Evolutionary conservation across 2,797 vertebrate species (phyloP).

Genomic region (Tokudaia tokunoshimensis): DNA sequence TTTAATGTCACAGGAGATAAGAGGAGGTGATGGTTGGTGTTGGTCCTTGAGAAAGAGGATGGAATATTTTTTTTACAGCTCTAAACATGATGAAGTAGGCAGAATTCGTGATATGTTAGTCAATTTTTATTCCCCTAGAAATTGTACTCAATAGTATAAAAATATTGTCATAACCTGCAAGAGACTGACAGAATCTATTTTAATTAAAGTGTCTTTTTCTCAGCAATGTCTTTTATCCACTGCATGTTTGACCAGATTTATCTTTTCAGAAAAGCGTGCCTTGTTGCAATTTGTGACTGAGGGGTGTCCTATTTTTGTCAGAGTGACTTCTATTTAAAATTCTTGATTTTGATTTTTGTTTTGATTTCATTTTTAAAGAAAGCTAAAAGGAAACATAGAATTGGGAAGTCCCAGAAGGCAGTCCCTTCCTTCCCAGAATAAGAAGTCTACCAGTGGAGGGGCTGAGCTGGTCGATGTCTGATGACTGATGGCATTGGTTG

Average conservation of each 20-base stretch:
- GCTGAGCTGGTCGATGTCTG: neutral
- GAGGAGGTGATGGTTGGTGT: neutral
- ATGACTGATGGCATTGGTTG: neutral
- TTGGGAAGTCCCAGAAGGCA: neutral
- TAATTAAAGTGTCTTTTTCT: neutral
- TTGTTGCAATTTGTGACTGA: neutral
- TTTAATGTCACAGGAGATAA: neutral
- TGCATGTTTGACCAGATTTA: neutral
- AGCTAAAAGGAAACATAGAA: neutral
- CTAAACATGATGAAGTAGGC: neutral
- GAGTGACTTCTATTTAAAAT: constrained; percentile 41
- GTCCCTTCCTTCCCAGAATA: neutral
- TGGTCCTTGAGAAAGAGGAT: neutral
- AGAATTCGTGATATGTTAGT: constrained; percentile 3
- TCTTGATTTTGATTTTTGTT: neutral
- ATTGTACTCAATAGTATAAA: neutral
- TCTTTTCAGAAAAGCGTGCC: constrained; percentile 5
- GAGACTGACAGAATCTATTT: neutral
- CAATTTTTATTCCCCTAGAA: constrained; percentile 30
- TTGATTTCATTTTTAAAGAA: neutral
- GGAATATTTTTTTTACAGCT: neutral
- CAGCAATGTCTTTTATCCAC: neutral
- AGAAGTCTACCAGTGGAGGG: neutral
- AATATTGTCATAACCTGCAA: neutral
- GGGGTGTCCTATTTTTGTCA: neutral